Evolutionary conservation across 2,888 invertebrate species (phyloP), one percentile per base, ranked within the genome.

Genomic region (Falcaria lacertinaria): DNA sequence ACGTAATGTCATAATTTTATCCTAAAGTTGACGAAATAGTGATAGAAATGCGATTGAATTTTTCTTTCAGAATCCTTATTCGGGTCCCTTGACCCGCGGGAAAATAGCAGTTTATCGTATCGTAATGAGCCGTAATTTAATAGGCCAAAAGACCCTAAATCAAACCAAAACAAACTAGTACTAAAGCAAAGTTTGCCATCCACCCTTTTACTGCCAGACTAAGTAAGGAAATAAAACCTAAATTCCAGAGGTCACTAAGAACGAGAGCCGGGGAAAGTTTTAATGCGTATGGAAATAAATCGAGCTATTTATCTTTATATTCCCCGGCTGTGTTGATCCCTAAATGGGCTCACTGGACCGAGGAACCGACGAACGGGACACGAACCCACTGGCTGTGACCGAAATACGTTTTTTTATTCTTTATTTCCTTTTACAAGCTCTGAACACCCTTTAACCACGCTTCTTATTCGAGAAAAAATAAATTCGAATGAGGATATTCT

Each of bases 201-300:
- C 44, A 50, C 47, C 45, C 42, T 47, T 43, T 50, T 52, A 48
- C 39, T 50, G 42, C 44, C 50, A 49, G 39, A 43, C 22, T 25
- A 46, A 43, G 44, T 34, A 42, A 44, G 49, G 44, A 34, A 56
- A 58, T 60, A 63, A 62, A 61, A 54, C 54, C 58, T 64, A 56
- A 64, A 66, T 66, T 62, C 50, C 48, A 55, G 63, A 64, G 72
- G 71, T 69, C 73, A 72, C 50, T 41, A 55, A 57, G 60, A 54
- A 45, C 48, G 57, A 56, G 50, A 52, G 56, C 55, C 59, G 49
- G 57, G 58, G 63, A 73, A 83, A 80, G 72, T 81, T 83, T 80
- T 80, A 82, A 84, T 79, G 80, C 65, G 71, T 76, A 76, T 54
- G 62, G 75, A 73, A 74, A 83, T 82, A 82, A 82, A 81, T 80